Conservation (phyloP, 1,140 invertebrate genomes). For the Eumeta japonica region DNA sequence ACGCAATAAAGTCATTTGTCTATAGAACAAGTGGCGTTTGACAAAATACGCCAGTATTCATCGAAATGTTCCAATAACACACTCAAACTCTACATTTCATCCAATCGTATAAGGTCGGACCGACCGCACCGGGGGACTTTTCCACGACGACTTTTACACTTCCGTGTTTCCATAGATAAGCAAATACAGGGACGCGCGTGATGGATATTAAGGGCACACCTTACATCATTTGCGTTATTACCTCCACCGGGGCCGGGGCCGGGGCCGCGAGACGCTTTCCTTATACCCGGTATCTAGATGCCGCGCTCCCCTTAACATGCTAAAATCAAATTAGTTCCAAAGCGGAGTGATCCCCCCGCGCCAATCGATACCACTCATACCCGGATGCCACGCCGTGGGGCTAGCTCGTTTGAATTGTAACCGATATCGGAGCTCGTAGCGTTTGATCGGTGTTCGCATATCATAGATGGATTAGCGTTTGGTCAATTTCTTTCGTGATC, state of each 20-base stretch:
- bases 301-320: constrained; percentile 49
- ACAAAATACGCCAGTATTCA: no score
- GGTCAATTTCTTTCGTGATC: no score
- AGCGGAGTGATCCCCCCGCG: constrained; percentile 41
- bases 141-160: constrained; percentile 52
- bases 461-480: no score
- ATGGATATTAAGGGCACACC: constrained; percentile 57
- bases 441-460: no score
- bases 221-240: constrained; percentile 56
- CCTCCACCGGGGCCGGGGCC: constrained; percentile 22
- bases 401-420: no score
- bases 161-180: constrained; percentile 53
- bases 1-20: background rate
- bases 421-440: no score
- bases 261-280: constrained; percentile 42
- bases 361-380: constrained; percentile 7
- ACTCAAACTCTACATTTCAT: no score
- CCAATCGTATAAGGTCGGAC: no score
- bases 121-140: no score
- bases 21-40: no score
- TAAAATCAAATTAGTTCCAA: constrained; percentile 57
- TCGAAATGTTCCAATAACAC: no score
- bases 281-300: constrained; percentile 48
- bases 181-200: constrained; percentile 51
- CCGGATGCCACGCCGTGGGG: no score